Evolutionary conservation across 2,888 invertebrate genomes (phyloP).

Genomic region (Eristalinus sepulchralis): DNA sequence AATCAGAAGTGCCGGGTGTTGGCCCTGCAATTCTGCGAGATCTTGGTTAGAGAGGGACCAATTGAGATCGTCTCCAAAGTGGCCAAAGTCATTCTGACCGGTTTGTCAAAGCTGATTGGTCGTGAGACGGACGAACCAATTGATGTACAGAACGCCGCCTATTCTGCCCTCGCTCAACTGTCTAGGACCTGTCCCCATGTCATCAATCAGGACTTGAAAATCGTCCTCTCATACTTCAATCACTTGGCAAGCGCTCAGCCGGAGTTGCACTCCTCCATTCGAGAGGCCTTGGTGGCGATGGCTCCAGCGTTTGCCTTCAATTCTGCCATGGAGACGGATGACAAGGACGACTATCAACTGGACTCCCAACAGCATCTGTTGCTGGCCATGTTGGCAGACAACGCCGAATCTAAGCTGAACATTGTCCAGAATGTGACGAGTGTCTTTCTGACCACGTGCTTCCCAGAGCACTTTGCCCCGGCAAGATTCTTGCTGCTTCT

Average conservation of each 20-base stretch:
- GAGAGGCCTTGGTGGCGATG: conserved; percentile 87
- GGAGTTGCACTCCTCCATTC: conserved; percentile 85
- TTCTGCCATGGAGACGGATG: conserved; percentile 70
- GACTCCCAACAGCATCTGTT: conserved; percentile 81
- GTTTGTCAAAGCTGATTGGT: conserved; percentile 79
- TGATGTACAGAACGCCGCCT: conserved; percentile 82
- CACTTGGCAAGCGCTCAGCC: conserved; percentile 77
- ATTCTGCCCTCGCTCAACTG: conserved; percentile 81
- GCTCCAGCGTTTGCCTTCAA: conserved; percentile 84
- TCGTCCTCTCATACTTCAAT: conserved; percentile 79
- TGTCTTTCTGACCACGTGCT: conserved; percentile 90
- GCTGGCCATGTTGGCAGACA: conserved; percentile 86
- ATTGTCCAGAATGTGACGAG: conserved; percentile 92
- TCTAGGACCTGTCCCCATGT: conserved; percentile 82
- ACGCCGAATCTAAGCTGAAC: conserved; percentile 89
- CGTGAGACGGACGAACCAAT: conserved; percentile 77
- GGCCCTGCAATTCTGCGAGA: conserved; percentile 90
- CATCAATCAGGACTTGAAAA: conserved; percentile 86
- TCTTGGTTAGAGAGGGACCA: conserved; percentile 87
- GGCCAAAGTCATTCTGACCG: conserved; percentile 79
- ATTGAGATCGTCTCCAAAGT: conserved; percentile 78
- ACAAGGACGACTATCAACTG: conserved; percentile 77
- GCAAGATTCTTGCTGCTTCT: conserved; percentile 91
- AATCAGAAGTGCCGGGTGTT: conserved; percentile 91
- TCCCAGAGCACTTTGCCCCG: conserved; percentile 90